A percentile compares a stretch with the other conserved stretches of the same genome.
Conservation (phyloP, 2,797 vertebrate species). For the Tokudaia tokunoshimensis region DNA sequence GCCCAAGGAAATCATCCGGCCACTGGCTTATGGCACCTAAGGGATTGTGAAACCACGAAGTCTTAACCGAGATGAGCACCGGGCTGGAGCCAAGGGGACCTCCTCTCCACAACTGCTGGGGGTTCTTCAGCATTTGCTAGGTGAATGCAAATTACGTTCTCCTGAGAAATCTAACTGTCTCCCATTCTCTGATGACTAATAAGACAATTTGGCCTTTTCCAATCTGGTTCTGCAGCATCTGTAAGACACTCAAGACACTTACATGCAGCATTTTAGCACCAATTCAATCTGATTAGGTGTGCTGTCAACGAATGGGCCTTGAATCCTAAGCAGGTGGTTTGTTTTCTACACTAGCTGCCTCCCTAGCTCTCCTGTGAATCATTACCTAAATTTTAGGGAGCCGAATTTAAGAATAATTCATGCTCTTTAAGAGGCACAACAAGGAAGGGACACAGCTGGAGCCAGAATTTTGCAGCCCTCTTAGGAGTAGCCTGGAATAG, state of each 20-base stretch:
- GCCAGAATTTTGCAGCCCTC: conserved; percentile 30
- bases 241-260: not conserved
- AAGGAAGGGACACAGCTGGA: conserved; percentile 46
- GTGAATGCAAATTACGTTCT: not conserved
- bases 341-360: conserved; percentile 27
- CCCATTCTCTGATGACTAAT: not conserved
- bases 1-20: conserved; percentile 85
- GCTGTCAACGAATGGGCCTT: not conserved
- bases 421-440: conserved; percentile 35
- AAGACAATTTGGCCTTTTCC: conserved; percentile 2
- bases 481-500: conserved; percentile 22
- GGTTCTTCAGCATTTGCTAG: conserved; percentile 12
- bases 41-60: conserved; percentile 63
- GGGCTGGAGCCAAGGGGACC: not conserved
- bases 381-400: conserved; percentile 42
- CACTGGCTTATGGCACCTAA: conserved; percentile 66
- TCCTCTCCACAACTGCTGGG: not conserved
- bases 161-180: not conserved
- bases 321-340: conserved; percentile 41
- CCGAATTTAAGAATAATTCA: conserved; percentile 38
- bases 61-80: conserved; percentile 32
- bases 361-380: conserved; percentile 3
- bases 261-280: not conserved
- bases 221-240: not conserved
- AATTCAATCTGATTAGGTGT: conserved; percentile 44